These are phyloP conservation scores for Sitta carolinensis DNA, from an alignment of 2,797 vertebrate species.

Conservation along the genomic window DNA sequence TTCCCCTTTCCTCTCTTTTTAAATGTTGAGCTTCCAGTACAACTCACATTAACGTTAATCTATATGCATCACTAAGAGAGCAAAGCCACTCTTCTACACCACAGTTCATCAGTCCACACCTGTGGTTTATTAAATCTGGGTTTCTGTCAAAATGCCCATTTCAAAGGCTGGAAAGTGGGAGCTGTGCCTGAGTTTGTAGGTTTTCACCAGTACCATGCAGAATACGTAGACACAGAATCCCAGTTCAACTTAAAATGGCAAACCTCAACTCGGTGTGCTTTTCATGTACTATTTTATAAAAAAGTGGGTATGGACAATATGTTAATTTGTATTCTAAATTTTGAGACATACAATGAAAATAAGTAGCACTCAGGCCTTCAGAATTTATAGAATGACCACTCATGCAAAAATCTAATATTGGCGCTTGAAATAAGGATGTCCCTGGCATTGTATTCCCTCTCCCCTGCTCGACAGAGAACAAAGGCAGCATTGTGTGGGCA, in stretches of 20 bases:
- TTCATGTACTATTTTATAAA: not conserved
- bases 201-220: not conserved
- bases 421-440: not conserved
- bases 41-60: not conserved
- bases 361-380: not conserved
- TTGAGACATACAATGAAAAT: not conserved
- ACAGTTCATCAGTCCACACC: not conserved
- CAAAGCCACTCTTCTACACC: not conserved
- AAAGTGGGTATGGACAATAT: not conserved
- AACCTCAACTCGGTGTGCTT: not conserved
- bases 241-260: not conserved
- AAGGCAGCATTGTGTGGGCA: constrained; percentile 12
- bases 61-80: not conserved
- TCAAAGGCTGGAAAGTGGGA: not conserved
- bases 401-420: not conserved
- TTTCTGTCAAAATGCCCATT: not conserved
- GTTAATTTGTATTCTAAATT: not conserved
- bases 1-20: not conserved
- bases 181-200: not conserved
- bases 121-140: not conserved
- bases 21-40: not conserved
- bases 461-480: not conserved
- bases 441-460: not conserved
- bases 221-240: not conserved
- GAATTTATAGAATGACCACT: not conserved